Conservation (phyloP, 2,113 vertebrate genomes). For the Beaufortia kweichowensis region DNA sequence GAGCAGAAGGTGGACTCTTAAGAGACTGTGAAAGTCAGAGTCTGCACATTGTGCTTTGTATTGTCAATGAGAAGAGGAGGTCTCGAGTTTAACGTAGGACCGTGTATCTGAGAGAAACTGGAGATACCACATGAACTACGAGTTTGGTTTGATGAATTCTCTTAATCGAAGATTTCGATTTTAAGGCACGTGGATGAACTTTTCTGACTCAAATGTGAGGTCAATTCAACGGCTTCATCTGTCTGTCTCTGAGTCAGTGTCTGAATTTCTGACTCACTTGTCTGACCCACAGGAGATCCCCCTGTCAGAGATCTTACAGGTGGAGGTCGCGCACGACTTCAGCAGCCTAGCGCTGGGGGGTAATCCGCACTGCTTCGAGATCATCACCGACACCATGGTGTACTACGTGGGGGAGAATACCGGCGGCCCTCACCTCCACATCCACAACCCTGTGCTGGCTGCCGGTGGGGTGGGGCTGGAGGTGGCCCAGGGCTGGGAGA, state of each 20-base stretch:
- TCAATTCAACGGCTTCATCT: not conserved
- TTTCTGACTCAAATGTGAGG: constrained; percentile 1
- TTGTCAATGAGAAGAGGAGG: not conserved
- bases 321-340: constrained; percentile 86
- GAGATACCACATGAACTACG: no score
- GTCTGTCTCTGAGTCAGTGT: not conserved
- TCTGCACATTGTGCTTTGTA: constrained; percentile 29
- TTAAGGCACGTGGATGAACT: not conserved
- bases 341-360: constrained; percentile 84
- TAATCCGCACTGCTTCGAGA: constrained; percentile 98
- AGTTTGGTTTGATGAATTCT: not conserved
- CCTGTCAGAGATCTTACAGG: constrained; percentile 97
- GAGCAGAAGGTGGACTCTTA: constrained; percentile 59
- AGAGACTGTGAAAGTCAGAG: constrained; percentile 55
- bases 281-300: constrained; percentile 87
- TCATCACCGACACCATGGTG: constrained; percentile 96
- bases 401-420: constrained; percentile 98
- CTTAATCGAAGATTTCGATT: not conserved
- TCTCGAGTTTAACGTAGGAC: not conserved
- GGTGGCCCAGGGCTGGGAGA: constrained; percentile 96
- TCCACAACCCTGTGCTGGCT: constrained; percentile 85
- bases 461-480: constrained; percentile 91
- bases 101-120: not conserved
- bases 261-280: constrained; percentile 61
- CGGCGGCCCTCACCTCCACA: constrained; percentile 73